Evolutionary conservation across 2,797 vertebrate genomes (phyloP), one percentile per base, ranked within the genome.

Genomic region (Periparus ater): DNA sequence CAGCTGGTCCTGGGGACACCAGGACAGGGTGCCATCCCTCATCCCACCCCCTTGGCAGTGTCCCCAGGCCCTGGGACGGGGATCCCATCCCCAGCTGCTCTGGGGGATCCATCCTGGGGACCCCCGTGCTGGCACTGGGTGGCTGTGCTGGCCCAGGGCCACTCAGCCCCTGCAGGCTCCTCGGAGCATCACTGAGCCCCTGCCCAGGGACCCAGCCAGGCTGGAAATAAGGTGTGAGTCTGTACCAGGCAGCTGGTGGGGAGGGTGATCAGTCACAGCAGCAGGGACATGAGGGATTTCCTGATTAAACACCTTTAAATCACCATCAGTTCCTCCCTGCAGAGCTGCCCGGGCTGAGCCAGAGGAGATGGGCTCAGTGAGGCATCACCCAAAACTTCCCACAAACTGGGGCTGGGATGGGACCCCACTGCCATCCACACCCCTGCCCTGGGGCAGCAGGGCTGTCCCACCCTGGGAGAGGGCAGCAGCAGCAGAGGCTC

Each of bases 391-490:
- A 82, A 65, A 67, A 17, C 53, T 75, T 15, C 54, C n/a, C 62
- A 12, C 47, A 57, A 48, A 57, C 29, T 3, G 3, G 14, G 7
- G 38, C 47, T 1, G 5, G 0, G 1, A 5, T 42, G 63, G 75
- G 48, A 67, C 40, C 36, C 71, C 9, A 0, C 30, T 14, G 13
- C 30, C 5, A 0, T 9, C 20, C 40, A 11, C 48, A 51, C 2
- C 30, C n/a, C 45, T 6, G 3, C 53, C 2, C 0, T 0, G 0
- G 65, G 51, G 4, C 12, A 10, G 23, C 1, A 0, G 70, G 20
- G 62, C 27, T 72, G 45, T 44, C 27, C 38, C 4, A 4, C 21
- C 45, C 36, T 0, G 2, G 20, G 12, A 76, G 38, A 81, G 17
- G 20, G 36, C 36, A 36, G 34, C 22, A 13, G 44, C 12, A 83